Base-by-base conservation (phyloP, 2,888 invertebrate species). In the Ceratothoa steindachneri region DNA sequence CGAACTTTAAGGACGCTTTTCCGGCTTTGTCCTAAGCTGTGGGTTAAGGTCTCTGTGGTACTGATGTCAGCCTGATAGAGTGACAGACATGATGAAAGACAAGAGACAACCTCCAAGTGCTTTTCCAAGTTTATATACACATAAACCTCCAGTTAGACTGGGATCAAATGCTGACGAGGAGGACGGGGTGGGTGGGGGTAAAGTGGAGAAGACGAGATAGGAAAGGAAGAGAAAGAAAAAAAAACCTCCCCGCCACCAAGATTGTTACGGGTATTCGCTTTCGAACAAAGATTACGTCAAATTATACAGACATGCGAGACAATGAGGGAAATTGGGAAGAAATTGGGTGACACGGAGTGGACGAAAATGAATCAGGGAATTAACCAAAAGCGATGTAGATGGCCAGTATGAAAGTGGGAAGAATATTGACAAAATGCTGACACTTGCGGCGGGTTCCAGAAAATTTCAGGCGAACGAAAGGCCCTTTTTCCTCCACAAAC, bases 81-180 rank as follows among this genome's bases (percentile, higher is more conserved):
- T 60, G 60, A 60, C 60, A 60, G 60, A 60, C 60, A 24, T 60
- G 60, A 60, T 60, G 60, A 60, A 60, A 60, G 60, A 60, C 60
- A 60, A 60, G 60, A 60, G 60, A 60, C 60, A 60, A 60, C 22
- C 60, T 60, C n/a, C 22, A 60, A 60, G 60, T 60, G 31, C 9
- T 30, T 31, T 67, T 22, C 67, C 2, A 15, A 22, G 67, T 30
- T 67, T 67, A 41, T 60, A 60, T 60, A 60, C 27, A 60, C 60
- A 60, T 60, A 60, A 60, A 60, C 60, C 60, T n/a, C 27, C 60
- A 24, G 27, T 60, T 60, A 24, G 12, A 24, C 12, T 22, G 60
- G 60, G 60, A 60, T 60, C 27, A 60, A 60, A 24, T 1, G 9
- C 60, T 60, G 27, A 12, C 22, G n/a, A 24, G 24, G 60, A 12